A percentile compares a stretch with the other conserved stretches of the same genome.
Evolutionary conservation across 2,888 invertebrate species (phyloP).

Genomic region (Frankliniella intonsa): DNA sequence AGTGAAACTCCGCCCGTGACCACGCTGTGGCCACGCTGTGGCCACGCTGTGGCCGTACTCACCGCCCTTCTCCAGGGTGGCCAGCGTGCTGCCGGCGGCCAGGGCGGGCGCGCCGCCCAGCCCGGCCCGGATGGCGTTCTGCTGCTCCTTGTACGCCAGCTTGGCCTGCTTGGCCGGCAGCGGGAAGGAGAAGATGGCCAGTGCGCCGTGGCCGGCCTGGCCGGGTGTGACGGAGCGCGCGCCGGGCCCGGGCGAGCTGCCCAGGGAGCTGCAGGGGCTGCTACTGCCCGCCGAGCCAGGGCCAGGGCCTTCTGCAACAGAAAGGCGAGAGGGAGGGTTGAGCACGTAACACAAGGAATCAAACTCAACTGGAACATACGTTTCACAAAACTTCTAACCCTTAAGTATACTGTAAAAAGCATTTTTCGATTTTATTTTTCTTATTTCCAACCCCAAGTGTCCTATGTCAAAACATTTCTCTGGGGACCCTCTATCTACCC

Average conservation of each 20-base stretch:
- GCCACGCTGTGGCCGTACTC: not conserved
- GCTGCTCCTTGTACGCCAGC: constrained; percentile 38
- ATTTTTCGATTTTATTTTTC: too few species aligned
- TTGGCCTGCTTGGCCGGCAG: constrained; percentile 39
- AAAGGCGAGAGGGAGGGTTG: not conserved
- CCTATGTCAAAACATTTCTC: too few species aligned
- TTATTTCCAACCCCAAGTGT: too few species aligned
- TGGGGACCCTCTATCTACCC: too few species aligned
- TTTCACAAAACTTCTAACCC: too few species aligned
- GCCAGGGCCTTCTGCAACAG: constrained; percentile 25
- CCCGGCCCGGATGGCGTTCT: constrained; percentile 40
- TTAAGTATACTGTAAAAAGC: too few species aligned
- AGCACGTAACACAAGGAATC: not conserved
- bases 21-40: constrained; percentile 52
- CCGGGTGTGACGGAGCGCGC: constrained; percentile 42
- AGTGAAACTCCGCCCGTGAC: too few species aligned
- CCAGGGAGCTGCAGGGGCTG: constrained; percentile 52
- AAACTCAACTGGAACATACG: too few species aligned
- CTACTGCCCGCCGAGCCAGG: constrained; percentile 4
- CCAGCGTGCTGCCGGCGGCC: constrained; percentile 69
- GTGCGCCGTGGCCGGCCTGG: not conserved
- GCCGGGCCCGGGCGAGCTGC: constrained; percentile 69
- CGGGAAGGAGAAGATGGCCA: constrained; percentile 34
- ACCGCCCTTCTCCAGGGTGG: constrained; percentile 67
- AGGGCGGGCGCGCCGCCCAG: constrained; percentile 62